Evolutionary conservation across 2,113 vertebrate species (phyloP).

Genomic region (Amphilophus citrinellus): DNA sequence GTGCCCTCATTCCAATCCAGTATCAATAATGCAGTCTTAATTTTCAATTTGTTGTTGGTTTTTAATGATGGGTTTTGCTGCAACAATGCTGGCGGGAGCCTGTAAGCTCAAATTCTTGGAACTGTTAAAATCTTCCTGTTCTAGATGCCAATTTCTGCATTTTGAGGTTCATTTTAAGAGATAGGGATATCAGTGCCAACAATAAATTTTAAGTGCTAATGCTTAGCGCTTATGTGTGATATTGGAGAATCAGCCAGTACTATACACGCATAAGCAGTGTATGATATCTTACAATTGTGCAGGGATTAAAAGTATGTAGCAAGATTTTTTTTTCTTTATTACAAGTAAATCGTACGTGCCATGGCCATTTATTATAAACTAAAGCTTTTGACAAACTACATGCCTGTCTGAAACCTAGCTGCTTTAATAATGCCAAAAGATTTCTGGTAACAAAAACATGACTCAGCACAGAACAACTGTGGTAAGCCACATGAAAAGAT

Average conservation of each 20-base stretch:
- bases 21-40: constrained; percentile 22
- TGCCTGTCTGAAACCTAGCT: constrained; percentile 1
- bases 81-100: background rate
- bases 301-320: background rate
- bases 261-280: background rate
- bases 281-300: background rate
- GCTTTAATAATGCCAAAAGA: constrained; percentile 10
- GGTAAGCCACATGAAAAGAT: background rate
- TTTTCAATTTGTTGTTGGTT: constrained; percentile 46
- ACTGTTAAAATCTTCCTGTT: background rate
- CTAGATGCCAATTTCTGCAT: background rate
- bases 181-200: background rate
- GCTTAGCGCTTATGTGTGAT: background rate
- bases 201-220: constrained; percentile 8
- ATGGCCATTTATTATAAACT: constrained; percentile 3
- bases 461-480: background rate
- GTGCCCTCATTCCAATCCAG: constrained; percentile 31
- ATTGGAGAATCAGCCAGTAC: background rate
- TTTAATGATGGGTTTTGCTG: constrained; percentile 7
- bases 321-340: background rate
- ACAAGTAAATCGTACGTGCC: background rate
- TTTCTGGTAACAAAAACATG: constrained; percentile 14
- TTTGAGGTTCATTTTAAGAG: constrained; percentile 1
- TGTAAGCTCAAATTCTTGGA: constrained; percentile 1
- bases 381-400: background rate